phyloP scores from a whole-genome alignment of 2,113 vertebrate genomes.

The Phrynosoma blainvillii region DNA sequence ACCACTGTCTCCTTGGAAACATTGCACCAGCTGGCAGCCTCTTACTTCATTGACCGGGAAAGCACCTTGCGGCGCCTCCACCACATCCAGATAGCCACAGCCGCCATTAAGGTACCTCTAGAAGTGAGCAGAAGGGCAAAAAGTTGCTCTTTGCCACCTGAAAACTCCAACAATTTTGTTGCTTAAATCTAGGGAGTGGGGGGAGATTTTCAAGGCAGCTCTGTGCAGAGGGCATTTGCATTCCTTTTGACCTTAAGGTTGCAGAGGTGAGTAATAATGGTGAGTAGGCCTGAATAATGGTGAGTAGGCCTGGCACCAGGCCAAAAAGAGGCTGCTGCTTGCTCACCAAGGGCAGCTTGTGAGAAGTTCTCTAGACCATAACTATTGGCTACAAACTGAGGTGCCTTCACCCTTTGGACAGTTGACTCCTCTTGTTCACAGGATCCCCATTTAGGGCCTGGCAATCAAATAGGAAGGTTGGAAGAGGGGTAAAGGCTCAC shows the following conservation, averaged over 20 bases:
- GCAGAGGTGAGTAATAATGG: background rate
- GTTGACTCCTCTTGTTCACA: background rate
- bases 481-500: background rate
- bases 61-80: constrained; percentile 93
- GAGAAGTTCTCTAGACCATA: background rate
- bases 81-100: constrained; percentile 96
- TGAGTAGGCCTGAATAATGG: background rate
- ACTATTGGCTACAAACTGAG: background rate
- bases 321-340: background rate
- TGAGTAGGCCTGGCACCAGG: background rate
- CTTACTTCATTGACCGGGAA: constrained; percentile 97
- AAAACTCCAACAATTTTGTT: background rate
- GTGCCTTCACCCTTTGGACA: background rate
- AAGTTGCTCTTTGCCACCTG: background rate
- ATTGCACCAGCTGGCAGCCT: constrained; percentile 95
- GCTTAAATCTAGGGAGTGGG: no score
- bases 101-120: constrained; percentile 91
- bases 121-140: background rate
- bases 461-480: background rate
- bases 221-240: background rate
- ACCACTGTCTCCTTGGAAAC: constrained; percentile 91
- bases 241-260: background rate
- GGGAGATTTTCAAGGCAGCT: background rate
- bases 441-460: background rate
- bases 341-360: background rate